phyloP scores from a whole-genome alignment of 2,888 invertebrate species.

The Conomelus anceps region DNA sequence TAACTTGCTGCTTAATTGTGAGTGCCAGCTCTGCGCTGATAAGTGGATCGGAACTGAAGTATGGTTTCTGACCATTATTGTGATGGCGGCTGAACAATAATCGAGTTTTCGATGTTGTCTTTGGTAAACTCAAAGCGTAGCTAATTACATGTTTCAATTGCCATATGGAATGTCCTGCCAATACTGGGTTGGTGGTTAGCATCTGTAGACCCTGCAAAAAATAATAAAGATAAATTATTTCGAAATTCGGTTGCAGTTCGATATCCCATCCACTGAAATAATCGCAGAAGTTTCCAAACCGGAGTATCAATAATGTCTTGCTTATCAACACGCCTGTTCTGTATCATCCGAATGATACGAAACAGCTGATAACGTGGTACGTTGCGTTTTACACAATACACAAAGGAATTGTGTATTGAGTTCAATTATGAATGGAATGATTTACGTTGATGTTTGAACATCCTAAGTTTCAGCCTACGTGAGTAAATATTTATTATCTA shows the following conservation, averaged over 20 bases:
- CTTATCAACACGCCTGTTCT: too few relatives aligned
- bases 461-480: too few relatives aligned
- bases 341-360: too few relatives aligned
- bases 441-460: too few relatives aligned
- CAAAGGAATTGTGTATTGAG: too few relatives aligned
- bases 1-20: constrained; percentile 53
- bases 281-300: too few relatives aligned
- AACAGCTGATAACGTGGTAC: too few relatives aligned
- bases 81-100: neutral
- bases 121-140: constrained; percentile 1
- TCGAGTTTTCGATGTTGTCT: neutral
- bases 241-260: too few relatives aligned
- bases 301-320: neutral
- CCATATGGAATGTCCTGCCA: constrained; percentile 59
- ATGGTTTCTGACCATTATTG: constrained; percentile 47
- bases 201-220: neutral
- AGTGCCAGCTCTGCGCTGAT: constrained; percentile 55
- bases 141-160: constrained; percentile 63
- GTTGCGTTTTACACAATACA: too few relatives aligned
- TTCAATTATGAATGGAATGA: too few relatives aligned
- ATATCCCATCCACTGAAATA: too few relatives aligned
- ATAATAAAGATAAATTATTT: neutral
- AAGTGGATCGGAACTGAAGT: constrained; percentile 44
- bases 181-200: constrained; percentile 37
- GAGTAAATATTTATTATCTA: too few relatives aligned